Base-by-base conservation (phyloP, 2,797 vertebrate genomes). In the Eulemur rubriventer region DNA sequence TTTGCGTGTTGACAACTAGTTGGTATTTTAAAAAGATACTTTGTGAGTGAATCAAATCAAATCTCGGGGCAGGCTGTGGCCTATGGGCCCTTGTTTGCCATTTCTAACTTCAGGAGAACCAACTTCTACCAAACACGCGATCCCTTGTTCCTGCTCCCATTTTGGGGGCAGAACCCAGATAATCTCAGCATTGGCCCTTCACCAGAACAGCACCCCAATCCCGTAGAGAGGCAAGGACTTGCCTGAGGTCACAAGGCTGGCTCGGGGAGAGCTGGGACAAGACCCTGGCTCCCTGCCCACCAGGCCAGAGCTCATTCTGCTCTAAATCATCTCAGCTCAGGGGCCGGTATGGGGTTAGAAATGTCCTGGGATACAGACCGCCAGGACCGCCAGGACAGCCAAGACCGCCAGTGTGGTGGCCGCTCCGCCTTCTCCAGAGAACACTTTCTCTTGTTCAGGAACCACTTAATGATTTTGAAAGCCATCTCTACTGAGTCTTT, bases 41-140 rank as follows among this genome's bases (percentile, higher is more conserved):
- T 75, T 82, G 90, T 48, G n/a, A 92, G 7, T 33, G 41, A 94
- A 88, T 81, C 11, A 50, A 91, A 96, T 84, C 82, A 79, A 43
- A 91, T 89, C 88, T 90, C 70, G 63, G 18, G 43, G n/a, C n/a
- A 55, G 65, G 63, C 55, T 48, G 10, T n/a, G n/a, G 35, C 20
- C 55, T 46, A 33, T n/a, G 63, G 79, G 38, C 2, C 46, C 43
- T 69, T 9, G 7, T 26, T 70, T 72, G 52, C 28, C 35, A 43
- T 61, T 41, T 91, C 46, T 38, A 93, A 28, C 48, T 82, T 91
- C 17, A 69, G 82, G 67, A 85, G 7, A 95, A 41, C 38, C 48
- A 35, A 35, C 52, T 12, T 94, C 59, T 30, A n/a, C 30, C 55
- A 69, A 87, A 85, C 22, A 22, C 13, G 33, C 46, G 33, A 55